Percentiles rank a stretch among this genome's conserved stretches.
Evolutionary conservation across 2,113 vertebrate genomes (phyloP).

Genomic region (Pelusios castaneus): DNA sequence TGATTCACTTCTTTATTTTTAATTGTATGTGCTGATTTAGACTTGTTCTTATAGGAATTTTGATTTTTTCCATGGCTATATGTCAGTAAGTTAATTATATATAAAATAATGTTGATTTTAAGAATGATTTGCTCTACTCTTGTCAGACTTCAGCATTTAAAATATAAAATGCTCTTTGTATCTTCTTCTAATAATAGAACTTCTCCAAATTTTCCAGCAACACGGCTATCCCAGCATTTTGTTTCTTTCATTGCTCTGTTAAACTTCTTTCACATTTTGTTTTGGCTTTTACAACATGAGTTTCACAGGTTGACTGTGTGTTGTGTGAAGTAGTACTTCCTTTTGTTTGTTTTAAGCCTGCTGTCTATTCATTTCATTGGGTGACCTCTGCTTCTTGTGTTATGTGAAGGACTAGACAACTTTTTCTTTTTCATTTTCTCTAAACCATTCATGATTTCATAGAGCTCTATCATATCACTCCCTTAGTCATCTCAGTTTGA

Average conservation of each 20-base stretch:
- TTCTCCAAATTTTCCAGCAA: not conserved
- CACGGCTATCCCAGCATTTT: not conserved
- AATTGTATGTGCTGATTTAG: not conserved
- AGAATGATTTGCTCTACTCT: slow-evolving; percentile 12
- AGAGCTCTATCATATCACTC: too few relatives aligned
- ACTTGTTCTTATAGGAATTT: not conserved
- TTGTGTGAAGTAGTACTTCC: too few relatives aligned
- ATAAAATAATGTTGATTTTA: slow-evolving; percentile 17
- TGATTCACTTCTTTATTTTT: not conserved
- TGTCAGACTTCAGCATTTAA: not conserved
- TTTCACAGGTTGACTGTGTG: too few relatives aligned
- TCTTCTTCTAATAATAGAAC: slow-evolving; percentile 36
- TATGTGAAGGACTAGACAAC: too few relatives aligned
- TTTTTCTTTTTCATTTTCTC: too few relatives aligned
- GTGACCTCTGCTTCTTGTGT: too few relatives aligned
- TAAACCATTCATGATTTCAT: too few relatives aligned
- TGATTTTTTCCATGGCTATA: too few relatives aligned
- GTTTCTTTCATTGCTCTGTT: slow-evolving; percentile 20
- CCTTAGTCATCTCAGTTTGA: too few relatives aligned
- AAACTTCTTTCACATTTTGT: not conserved
- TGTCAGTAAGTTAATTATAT: slow-evolving; percentile 23
- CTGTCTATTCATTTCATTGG: too few relatives aligned
- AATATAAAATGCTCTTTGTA: not conserved
- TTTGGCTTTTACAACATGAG: too few relatives aligned
- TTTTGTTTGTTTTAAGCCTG: too few relatives aligned